A percentile compares a stretch with the other conserved stretches of the same genome.
These are phyloP conservation scores for Jaculus jaculus DNA, from an alignment of 2,113 vertebrate species.

Conservation along the genomic window DNA sequence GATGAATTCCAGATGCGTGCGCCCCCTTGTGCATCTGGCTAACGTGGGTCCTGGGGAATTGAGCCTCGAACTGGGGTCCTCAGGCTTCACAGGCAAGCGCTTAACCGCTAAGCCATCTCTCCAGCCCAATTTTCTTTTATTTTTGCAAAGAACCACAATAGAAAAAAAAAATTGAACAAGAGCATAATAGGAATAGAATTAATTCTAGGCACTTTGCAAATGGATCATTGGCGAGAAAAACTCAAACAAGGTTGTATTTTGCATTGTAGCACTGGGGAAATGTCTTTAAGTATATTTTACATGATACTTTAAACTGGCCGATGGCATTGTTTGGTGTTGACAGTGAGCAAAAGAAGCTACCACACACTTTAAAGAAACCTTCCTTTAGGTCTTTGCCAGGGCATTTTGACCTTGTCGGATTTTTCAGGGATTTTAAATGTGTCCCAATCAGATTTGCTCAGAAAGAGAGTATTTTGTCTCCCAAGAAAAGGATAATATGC, in stretches of 20 bases:
- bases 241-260: background rate
- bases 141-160: conserved; percentile 13
- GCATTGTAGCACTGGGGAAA: background rate
- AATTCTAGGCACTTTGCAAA: conserved; percentile 42
- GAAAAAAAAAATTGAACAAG: background rate
- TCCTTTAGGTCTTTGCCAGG: conserved; percentile 28
- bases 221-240: background rate
- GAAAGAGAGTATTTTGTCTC: conserved; percentile 61
- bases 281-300: conserved; percentile 52
- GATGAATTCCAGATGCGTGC: too few species aligned
- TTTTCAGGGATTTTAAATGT: conserved; percentile 57
- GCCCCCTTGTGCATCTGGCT: too few species aligned
- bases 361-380: conserved; percentile 42
- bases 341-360: conserved; percentile 39
- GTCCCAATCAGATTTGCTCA: conserved; percentile 55
- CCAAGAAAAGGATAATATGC: background rate
- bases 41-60: too few species aligned
- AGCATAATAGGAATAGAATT: background rate
- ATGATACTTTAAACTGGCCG: conserved; percentile 25
- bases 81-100: too few species aligned
- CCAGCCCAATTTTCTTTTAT: background rate
- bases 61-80: too few species aligned
- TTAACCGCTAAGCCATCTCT: too few species aligned
- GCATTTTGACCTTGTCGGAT: conserved; percentile 5
- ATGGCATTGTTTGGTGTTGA: background rate